Evolutionary conservation across 2,797 vertebrate genomes (phyloP), one percentile per base, ranked within the genome.

Genomic region (Halcyon smyrnensis): DNA sequence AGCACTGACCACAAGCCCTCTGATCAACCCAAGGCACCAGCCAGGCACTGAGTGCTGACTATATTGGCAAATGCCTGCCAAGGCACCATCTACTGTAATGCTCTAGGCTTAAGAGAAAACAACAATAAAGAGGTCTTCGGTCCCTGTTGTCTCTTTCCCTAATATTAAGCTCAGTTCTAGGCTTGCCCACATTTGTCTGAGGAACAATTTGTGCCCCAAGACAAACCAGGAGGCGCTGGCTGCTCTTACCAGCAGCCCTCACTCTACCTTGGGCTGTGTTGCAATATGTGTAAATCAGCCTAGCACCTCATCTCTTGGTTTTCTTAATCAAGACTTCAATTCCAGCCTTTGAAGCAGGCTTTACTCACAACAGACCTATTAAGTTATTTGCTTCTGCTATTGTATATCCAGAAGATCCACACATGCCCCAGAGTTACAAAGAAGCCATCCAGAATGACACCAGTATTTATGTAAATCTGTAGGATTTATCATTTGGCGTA

Each of bases 331-430:
- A 71, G 68, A 32, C 81, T 93, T 94, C 88, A 84, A 12, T 68
- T 93, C 54, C 63, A 90, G 86, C 63, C 93, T 96, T 95, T 97
- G 94, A 95, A 96, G 90, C 77, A 95, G 78, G 81, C 93, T 96
- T 96, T 93, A 89, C 84, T 93, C 81, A 93, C 95, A 96, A 95
- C 92, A 96, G 86, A 73, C 86, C 90, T 32, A 96, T 97, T 96
- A 96, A 95, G 88, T 87, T 89, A 95, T 95, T 97, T 96, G 93
- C 96, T 95, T 73, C 84, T 94, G 81, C 95, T 77, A 90, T 92
- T 96, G 90, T 96, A 50, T 45, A 92, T 25, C 94, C 94, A 94
- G 81, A 84, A 96, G 94, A 94, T 92, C 43, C 90, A 94, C 94
- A 89, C 64, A 94, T 97, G 93, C 95, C 94, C 94, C 93, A 96